Evolutionary conservation across 2,113 vertebrate genomes (phyloP), one percentile per base, ranked within the genome.

Genomic region (Platycercus adscitus): DNA sequence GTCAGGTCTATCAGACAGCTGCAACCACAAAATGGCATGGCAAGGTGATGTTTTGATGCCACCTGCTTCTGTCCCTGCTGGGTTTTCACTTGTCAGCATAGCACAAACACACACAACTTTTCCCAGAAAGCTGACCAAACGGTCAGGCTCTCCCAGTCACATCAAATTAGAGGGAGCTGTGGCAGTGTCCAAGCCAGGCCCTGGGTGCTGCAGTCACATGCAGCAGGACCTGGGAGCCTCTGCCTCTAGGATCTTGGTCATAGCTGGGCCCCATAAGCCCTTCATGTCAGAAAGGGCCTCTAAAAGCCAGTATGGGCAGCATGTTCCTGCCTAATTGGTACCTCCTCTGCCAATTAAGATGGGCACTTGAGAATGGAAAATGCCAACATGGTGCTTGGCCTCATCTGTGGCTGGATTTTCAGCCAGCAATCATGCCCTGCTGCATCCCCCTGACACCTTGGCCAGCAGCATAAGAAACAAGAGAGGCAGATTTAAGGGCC

Each of bases 401-500:
- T 89, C 83, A 93, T 41, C 56, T 76, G 44, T 81, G 73, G 66
- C 70, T 66, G 46, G 31, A 90, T 75, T 72, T 96, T 92, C 47
- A 87, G 89, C 83, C 94, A 95, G 82, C 61, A 96, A 95, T 88
- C 81, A 33, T 80, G 80, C 66, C 79, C 90, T 91, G 77, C 78
- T 91, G 71, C 86, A 89, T 66, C 89, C 83, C 90, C 50, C 77
- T 88, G 88, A 84, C 94, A 95, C 91, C 80, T 69, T 81, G 89
- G 92, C 89, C 76, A 85, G 89, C 92, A 88, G 81, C 41, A 43
- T 39, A 91, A 96, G 94, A 86, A 97, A 95, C 70, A 95, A 95
- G 95, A 91, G 83, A 95, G 91, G 84, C 92, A 96, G 92, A 96
- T 97, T 96, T 91, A 95, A 96, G 96, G 89, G 80, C 60, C 81